These are phyloP conservation scores for Rhyacophila evoluta DNA, from an alignment of 2,888 invertebrate species.

Conservation along the genomic window DNA sequence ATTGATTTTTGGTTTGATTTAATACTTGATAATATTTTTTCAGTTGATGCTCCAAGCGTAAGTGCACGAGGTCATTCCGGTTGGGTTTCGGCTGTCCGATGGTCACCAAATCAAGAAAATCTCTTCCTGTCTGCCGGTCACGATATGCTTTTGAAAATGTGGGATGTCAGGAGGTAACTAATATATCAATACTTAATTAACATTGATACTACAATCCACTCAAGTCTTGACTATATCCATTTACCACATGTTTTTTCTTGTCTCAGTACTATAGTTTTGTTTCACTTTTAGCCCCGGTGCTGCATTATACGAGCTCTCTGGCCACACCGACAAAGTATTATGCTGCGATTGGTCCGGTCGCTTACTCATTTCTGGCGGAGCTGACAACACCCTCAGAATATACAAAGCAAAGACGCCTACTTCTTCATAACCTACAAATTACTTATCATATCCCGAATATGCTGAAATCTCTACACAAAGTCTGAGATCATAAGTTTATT, in stretches of 20 bases:
- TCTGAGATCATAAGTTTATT: no score
- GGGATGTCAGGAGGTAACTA: constrained; percentile 94
- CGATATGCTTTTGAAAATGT: constrained; percentile 91
- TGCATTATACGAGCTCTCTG: constrained; percentile 91
- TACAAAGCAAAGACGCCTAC: constrained; percentile 75
- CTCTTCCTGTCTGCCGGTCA: constrained; percentile 94
- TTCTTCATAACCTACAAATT: constrained; percentile 5
- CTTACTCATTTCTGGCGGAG: constrained; percentile 90
- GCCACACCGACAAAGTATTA: constrained; percentile 94
- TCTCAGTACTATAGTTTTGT: constrained; percentile 25
- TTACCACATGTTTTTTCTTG: no score
- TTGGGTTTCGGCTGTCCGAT: constrained; percentile 92
- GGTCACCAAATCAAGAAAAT: constrained; percentile 86
- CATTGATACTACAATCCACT: no score
- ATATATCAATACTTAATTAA: no score
- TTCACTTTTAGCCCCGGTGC: constrained; percentile 81
- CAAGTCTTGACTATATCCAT: no score
- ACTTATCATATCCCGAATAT: not conserved
- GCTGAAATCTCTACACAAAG: no score
- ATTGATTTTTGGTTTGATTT: constrained; percentile 3
- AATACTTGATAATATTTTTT: constrained; percentile 53
- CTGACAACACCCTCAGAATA: constrained; percentile 93
- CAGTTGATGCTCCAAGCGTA: constrained; percentile 76
- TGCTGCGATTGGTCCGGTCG: constrained; percentile 94
- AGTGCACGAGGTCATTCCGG: constrained; percentile 74